Base-by-base conservation (phyloP, 2,113 vertebrate genomes). In the Nipponia nippon region DNA sequence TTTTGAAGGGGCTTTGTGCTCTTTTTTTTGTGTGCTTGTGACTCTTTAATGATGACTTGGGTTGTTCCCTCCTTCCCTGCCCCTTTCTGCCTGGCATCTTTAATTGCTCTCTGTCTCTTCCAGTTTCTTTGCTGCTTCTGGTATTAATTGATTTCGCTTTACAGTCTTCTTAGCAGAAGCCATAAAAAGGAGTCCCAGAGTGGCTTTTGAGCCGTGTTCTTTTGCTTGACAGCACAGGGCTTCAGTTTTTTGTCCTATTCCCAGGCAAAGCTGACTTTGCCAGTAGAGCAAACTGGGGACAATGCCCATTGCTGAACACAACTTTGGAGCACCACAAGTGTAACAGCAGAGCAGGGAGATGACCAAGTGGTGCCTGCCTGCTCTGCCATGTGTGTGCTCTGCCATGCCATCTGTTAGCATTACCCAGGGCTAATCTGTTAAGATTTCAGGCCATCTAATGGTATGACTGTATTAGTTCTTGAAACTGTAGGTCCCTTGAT, bases 381-480 rank as follows among this genome's bases (percentile, higher is more conserved):
- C 86, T 92, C 32, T 87, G 77, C 91, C 91, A 65, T 92, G 77
- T 82, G 86, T 59, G 55, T 79, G 36, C 47, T 61, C 69, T 93
- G 72, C 69, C 34, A 5, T 49, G 49, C 95, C 96, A 96, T 95
- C 93, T 96, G 91, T 90, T 86, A 95, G 38, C 29, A 32, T 83
- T 66, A 84, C 87, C 58, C 34, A 50, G 55, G 75, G 93, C 89
- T 91, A 87, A 89, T 87, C 77, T 79, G 32, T 83, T 89, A 73
- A 8, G 23, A 90, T 95, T 93, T 96, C 46, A 77, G 89, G 81
- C 58, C 62, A 65, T 69, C 70, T 85, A 76, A 80, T 65, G 13
- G 42, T 50, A 44, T 36, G 49, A 58, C 22, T 53, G 22, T 53
- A 55, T 83, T 80, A 42, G 38, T 66, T 85, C 58, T 82, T 36